Percentiles rank a stretch among this genome's conserved stretches.
Conservation (phyloP, 2,888 invertebrate species). For the Euplagia quadripunctaria region DNA sequence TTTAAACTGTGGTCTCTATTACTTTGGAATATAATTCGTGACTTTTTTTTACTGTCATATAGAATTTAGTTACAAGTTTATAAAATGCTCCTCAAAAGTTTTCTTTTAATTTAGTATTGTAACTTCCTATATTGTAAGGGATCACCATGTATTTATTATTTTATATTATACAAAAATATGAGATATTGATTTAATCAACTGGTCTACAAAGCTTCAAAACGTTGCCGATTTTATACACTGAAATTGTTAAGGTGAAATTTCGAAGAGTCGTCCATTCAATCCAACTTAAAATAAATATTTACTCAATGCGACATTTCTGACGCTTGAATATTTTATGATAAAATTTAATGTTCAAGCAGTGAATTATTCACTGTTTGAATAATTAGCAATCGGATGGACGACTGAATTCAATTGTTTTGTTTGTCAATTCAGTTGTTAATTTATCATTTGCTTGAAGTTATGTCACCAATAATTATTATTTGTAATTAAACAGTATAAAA, state of each 20-base stretch:
- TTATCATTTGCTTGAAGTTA: constrained; percentile 67
- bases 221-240: too few species aligned
- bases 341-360: constrained; percentile 72
- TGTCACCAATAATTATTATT: background rate
- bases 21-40: constrained; percentile 11
- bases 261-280: too few species aligned
- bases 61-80: background rate
- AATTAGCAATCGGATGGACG: constrained; percentile 70
- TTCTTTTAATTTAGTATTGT: background rate
- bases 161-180: background rate
- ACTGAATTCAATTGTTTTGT: constrained; percentile 70
- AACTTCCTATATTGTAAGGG: too few species aligned
- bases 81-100: background rate
- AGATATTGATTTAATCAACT: background rate
- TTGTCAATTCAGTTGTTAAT: constrained; percentile 76
- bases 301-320: background rate
- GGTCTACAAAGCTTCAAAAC: too few species aligned
- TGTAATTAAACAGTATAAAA: too few species aligned
- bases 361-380: constrained; percentile 69
- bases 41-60: background rate
- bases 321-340: constrained; percentile 54
- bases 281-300: background rate
- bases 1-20: constrained; percentile 43
- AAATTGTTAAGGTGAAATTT: too few species aligned
- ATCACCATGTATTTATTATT: too few species aligned